phyloP scores from a whole-genome alignment of 2,888 invertebrate species.

The Synanthedon andrenaeformis region DNA sequence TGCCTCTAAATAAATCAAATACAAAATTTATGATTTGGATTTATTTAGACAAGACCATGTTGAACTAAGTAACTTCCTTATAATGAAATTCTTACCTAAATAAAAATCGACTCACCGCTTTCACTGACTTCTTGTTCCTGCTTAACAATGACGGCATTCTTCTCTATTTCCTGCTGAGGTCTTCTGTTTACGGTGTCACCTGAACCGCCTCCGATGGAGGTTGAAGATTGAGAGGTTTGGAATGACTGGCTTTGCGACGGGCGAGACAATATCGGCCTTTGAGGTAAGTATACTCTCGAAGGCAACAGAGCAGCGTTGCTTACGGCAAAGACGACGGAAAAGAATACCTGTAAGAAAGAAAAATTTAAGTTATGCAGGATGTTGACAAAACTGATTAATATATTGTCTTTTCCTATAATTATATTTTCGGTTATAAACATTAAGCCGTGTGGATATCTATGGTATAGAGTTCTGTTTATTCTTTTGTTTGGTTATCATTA shows the following conservation, averaged over 20 bases:
- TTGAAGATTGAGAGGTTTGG: conserved; percentile 7
- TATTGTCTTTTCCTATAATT: too few species aligned
- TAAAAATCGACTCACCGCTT: conserved; percentile 24
- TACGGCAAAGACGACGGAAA: conserved; percentile 24
- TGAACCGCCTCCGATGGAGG: conserved; percentile 8
- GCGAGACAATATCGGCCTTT: conserved; percentile 5
- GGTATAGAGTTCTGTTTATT: too few species aligned
- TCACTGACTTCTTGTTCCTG: conserved; percentile 38
- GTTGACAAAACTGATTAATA: too few species aligned
- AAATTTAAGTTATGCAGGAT: too few species aligned
- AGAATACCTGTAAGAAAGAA: conserved; percentile 25
- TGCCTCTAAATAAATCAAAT: too few species aligned
- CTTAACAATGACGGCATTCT: conserved; percentile 37
- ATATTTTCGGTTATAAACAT: too few species aligned
- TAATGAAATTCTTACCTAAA: too few species aligned
- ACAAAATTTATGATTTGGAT: too few species aligned
- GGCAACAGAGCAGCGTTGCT: conserved; percentile 37
- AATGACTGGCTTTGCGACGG: conserved; percentile 6
- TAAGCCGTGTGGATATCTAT: too few species aligned
- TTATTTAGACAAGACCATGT: too few species aligned
- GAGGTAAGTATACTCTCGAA: conserved; percentile 24
- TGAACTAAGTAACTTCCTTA: too few species aligned
- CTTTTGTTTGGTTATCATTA: too few species aligned
- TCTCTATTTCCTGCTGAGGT: conserved; percentile 39
- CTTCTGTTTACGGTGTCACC: conserved; percentile 25